Evolutionary conservation across 1,140 invertebrate species (phyloP).

Genomic region (Megathymus violae): DNA sequence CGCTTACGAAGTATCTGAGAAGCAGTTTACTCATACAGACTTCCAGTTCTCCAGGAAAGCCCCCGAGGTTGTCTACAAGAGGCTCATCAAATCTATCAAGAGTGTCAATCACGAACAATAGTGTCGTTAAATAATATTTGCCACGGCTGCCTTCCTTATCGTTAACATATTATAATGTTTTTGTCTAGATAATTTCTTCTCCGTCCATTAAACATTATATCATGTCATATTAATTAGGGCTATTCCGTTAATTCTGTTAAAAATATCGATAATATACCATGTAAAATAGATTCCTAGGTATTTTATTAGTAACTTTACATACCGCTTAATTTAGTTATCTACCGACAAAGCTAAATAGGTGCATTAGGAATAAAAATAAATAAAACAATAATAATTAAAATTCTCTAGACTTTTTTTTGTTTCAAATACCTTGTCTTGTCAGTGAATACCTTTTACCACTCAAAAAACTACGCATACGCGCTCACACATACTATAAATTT

Average conservation of each 20-base stretch:
- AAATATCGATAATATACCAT: background rate
- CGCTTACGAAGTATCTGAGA: constrained; percentile 81
- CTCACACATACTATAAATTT: too few relatives aligned
- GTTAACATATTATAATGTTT: background rate
- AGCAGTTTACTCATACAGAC: constrained; percentile 89
- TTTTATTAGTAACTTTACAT: too few relatives aligned
- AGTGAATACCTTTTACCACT: too few relatives aligned
- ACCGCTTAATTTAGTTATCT: too few relatives aligned
- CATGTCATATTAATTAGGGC: background rate
- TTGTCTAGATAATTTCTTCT: background rate
- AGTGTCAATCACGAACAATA: constrained; percentile 15
- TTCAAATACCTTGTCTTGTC: background rate
- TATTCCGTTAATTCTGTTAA: background rate
- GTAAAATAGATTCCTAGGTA: background rate
- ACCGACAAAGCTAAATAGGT: too few relatives aligned
- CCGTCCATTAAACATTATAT: background rate
- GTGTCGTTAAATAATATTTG: background rate
- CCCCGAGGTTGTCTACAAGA: constrained; percentile 84
- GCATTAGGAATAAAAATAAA: background rate
- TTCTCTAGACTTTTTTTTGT: background rate
- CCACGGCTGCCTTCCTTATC: background rate
- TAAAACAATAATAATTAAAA: background rate
- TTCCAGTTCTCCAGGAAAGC: constrained; percentile 87
- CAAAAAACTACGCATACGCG: too few relatives aligned
- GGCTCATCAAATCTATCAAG: constrained; percentile 67